phyloP scores from a whole-genome alignment of 2,797 vertebrate genomes.

The Falco berigora region DNA sequence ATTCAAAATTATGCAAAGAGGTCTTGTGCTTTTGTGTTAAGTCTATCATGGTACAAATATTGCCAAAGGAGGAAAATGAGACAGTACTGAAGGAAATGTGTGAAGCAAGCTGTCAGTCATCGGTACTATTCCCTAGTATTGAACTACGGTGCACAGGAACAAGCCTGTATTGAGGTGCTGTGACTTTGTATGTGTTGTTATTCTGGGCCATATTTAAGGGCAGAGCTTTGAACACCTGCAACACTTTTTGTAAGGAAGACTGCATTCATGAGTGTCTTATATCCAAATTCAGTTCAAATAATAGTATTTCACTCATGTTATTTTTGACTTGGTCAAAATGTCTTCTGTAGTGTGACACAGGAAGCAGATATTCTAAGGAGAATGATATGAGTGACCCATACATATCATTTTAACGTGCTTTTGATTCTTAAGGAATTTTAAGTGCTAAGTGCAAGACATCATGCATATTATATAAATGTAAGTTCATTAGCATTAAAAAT shows the following conservation, averaged over 20 bases:
- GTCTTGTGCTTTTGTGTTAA: background rate
- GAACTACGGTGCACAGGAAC: background rate
- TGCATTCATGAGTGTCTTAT: background rate
- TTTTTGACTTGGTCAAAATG: background rate
- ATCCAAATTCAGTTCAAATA: background rate
- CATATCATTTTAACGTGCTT: background rate
- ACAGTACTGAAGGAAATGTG: background rate
- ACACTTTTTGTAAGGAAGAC: background rate
- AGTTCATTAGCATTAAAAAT: conserved; percentile 10
- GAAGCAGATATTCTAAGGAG: background rate
- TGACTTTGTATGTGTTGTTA: background rate
- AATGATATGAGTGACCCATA: background rate
- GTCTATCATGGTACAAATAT: background rate
- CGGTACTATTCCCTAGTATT: background rate
- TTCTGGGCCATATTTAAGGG: background rate
- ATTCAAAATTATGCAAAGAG: background rate
- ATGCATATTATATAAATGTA: background rate
- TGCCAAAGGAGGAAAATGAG: background rate
- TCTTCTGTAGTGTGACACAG: background rate
- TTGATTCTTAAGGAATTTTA: background rate
- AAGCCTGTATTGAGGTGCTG: background rate
- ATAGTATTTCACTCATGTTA: background rate
- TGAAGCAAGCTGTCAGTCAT: background rate
- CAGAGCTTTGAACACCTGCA: background rate
- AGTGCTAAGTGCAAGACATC: background rate